phyloP scores from a whole-genome alignment of 2,797 vertebrate species.

The Leptoclinus maculatus region DNA sequence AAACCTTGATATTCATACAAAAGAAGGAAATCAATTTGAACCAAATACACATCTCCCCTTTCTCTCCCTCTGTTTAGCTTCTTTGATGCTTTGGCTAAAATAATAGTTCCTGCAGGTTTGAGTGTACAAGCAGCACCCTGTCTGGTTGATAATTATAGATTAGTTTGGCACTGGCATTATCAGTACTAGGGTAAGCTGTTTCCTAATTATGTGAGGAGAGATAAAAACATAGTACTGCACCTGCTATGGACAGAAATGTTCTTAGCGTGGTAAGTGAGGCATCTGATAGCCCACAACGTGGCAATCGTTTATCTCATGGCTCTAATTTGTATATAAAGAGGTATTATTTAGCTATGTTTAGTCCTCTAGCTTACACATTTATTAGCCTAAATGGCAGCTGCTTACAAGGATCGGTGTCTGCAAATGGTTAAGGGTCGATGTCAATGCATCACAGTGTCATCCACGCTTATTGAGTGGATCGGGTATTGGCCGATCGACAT shows the following conservation, averaged over 20 bases:
- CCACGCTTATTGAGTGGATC: neutral
- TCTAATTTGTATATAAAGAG: slow-evolving; percentile 21
- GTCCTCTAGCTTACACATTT: neutral
- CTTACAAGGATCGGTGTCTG: neutral
- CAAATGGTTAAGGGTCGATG: neutral
- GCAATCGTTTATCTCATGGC: slow-evolving; percentile 26
- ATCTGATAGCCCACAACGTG: slow-evolving; percentile 20
- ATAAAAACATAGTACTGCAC: slow-evolving; percentile 49
- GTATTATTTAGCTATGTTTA: neutral
- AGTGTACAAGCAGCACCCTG: slow-evolving; percentile 59
- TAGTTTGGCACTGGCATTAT: slow-evolving; percentile 66
- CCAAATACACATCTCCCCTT: slow-evolving; percentile 61
- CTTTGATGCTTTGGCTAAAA: slow-evolving; percentile 62
- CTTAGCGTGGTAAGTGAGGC: slow-evolving; percentile 34
- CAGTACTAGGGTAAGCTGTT: slow-evolving; percentile 66
- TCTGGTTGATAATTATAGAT: slow-evolving; percentile 76
- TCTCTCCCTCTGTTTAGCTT: slow-evolving; percentile 52
- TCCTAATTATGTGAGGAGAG: slow-evolving; percentile 69
- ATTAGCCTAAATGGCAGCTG: neutral
- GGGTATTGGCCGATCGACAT: neutral
- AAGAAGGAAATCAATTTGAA: slow-evolving; percentile 83
- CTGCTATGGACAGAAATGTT: slow-evolving; percentile 32
- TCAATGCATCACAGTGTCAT: neutral
- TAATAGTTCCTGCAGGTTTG: slow-evolving; percentile 58
- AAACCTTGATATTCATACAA: slow-evolving; percentile 82